Evolutionary conservation across 2,888 invertebrate genomes (phyloP).

Genomic region (Napeogenes sylphis): DNA sequence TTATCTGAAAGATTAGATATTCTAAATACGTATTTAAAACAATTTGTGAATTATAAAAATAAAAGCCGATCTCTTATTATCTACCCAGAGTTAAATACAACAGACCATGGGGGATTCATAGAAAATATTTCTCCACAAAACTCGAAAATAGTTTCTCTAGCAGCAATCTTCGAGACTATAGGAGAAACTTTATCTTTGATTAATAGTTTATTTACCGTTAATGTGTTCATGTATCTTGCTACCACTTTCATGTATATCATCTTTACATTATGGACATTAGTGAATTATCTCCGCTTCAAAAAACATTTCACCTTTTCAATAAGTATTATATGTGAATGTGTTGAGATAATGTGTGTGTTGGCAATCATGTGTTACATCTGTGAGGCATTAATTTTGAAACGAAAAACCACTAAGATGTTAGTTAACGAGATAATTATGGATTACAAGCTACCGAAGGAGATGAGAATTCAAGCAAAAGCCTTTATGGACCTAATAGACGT

Average conservation of each 20-base stretch:
- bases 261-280: slow-evolving; percentile 48
- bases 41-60: neutral
- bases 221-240: slow-evolving; percentile 20
- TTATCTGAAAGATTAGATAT: slow-evolving; percentile 4
- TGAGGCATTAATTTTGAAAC: slow-evolving; percentile 43
- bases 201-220: neutral
- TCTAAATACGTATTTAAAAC: neutral
- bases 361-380: slow-evolving; percentile 38
- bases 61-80: neutral
- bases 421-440: slow-evolving; percentile 59
- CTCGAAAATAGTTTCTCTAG: neutral
- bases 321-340: slow-evolving; percentile 45
- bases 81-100: neutral
- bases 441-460: slow-evolving; percentile 49
- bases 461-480: slow-evolving; percentile 55
- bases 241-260: slow-evolving; percentile 49
- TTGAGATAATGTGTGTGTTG: slow-evolving; percentile 29
- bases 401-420: slow-evolving; percentile 47
- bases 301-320: slow-evolving; percentile 36
- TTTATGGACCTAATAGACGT: slow-evolving; percentile 58
- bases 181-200: neutral
- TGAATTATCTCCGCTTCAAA: slow-evolving; percentile 43
- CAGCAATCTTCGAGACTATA: neutral
- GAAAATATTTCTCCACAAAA: neutral
- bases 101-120: neutral